These are phyloP conservation scores for Tiliacea aurago DNA, from an alignment of 2,888 invertebrate genomes.

Conservation along the genomic window DNA sequence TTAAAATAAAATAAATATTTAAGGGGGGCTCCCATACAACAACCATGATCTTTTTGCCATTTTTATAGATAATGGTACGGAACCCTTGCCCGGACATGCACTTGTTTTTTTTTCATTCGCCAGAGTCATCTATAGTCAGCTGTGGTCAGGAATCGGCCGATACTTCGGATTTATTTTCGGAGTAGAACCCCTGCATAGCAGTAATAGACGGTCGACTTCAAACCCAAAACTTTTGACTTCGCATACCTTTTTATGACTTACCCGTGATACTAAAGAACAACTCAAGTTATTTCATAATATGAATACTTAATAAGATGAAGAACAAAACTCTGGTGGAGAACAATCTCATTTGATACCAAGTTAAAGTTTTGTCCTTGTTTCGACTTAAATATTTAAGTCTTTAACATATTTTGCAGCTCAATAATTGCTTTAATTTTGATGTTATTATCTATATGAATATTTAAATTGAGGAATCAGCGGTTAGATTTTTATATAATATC, in stretches of 20 bases:
- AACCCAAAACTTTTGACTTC: not conserved
- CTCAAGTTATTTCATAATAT: slow-evolving; percentile 4
- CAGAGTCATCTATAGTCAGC: too few species aligned
- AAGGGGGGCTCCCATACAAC: too few species aligned
- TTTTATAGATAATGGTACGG: too few species aligned
- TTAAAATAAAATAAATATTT: too few species aligned
- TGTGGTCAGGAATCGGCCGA: too few species aligned
- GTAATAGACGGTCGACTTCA: not conserved
- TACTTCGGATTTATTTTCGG: too few species aligned
- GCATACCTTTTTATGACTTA: not conserved
- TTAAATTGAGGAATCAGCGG: not conserved
- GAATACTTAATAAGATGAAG: slow-evolving; percentile 9
- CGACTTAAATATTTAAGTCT: slow-evolving; percentile 3
- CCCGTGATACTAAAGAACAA: slow-evolving; percentile 5
- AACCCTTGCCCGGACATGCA: too few species aligned
- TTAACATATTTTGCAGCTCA: not conserved
- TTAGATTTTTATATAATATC: not conserved
- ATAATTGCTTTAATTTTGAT: not conserved
- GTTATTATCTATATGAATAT: not conserved
- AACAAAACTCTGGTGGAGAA: not conserved
- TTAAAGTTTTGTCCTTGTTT: slow-evolving; percentile 12
- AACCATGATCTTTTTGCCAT: too few species aligned
- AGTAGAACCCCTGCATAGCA: too few species aligned
- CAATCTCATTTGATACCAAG: slow-evolving; percentile 13
- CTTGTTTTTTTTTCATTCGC: too few species aligned